These are phyloP conservation scores for Lasioglossum oenotherae DNA, from an alignment of 2,888 invertebrate species.

Conservation along the genomic window DNA sequence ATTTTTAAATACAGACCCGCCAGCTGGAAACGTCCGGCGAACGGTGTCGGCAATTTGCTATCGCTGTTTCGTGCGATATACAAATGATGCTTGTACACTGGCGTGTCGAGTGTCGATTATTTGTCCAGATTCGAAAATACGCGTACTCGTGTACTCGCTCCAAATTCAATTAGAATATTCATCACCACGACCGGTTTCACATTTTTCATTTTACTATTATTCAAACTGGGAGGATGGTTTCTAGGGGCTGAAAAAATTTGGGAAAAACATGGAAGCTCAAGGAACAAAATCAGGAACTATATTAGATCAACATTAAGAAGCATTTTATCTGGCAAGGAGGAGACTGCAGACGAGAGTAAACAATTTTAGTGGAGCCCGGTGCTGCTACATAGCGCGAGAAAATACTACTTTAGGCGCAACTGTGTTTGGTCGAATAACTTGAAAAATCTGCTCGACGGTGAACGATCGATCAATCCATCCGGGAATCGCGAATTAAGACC, in stretches of 20 bases:
- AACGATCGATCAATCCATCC: slow-evolving; percentile 4
- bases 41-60: background rate
- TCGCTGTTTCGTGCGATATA: background rate
- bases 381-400: background rate
- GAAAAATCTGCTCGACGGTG: background rate
- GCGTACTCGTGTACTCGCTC: background rate
- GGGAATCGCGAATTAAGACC: background rate
- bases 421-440: background rate
- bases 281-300: no score
- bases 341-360: background rate
- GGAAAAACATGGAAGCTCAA: no score
- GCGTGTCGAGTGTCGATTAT: background rate
- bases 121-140: background rate
- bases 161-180: background rate
- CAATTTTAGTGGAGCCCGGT: background rate
- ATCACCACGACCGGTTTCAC: no score
- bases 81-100: background rate
- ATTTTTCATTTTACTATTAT: background rate
- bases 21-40: background rate
- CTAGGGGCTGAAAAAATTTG: no score
- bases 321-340: background rate
- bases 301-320: background rate
- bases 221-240: background rate
- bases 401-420: background rate
- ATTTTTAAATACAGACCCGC: background rate